Conservation (phyloP, 2,888 invertebrate species). For the Notodonta dromedarius region DNA sequence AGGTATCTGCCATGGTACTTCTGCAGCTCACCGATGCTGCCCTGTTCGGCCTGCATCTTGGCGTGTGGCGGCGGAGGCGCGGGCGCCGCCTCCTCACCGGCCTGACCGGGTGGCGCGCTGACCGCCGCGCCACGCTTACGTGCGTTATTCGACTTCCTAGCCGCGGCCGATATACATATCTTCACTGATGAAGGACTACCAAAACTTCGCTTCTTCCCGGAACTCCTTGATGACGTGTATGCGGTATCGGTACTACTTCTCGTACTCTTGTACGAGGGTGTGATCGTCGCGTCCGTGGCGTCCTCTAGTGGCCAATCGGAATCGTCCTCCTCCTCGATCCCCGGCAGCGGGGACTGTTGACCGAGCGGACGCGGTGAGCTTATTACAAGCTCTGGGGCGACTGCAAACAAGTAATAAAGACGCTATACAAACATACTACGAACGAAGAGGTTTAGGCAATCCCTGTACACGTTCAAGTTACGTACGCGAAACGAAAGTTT, state of each 20-base stretch:
- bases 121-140: slow-evolving; percentile 78
- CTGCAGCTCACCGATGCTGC: slow-evolving; percentile 95
- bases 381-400: slow-evolving; percentile 81
- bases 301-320: slow-evolving; percentile 84
- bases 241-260: slow-evolving; percentile 80
- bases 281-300: slow-evolving; percentile 77
- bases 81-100: slow-evolving; percentile 66
- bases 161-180: slow-evolving; percentile 83
- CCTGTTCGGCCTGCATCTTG: slow-evolving; percentile 97
- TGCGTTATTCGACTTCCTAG: slow-evolving; percentile 78
- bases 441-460: slow-evolving; percentile 18
- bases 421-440: slow-evolving; percentile 46
- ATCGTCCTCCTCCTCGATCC: slow-evolving; percentile 93
- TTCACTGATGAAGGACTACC: slow-evolving; percentile 85
- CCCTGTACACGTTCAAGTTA: slow-evolving; percentile 21
- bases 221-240: slow-evolving; percentile 77
- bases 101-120: slow-evolving; percentile 54
- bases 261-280: slow-evolving; percentile 80
- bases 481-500: slow-evolving; percentile 44
- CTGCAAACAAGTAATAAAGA: slow-evolving; percentile 73
- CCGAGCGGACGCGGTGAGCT: slow-evolving; percentile 84
- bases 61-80: slow-evolving; percentile 69
- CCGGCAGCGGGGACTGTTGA: slow-evolving; percentile 90
- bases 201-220: slow-evolving; percentile 79
- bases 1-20: slow-evolving; percentile 94